A percentile compares a stretch with the other conserved stretches of the same genome.
Conservation (phyloP, 2,113 vertebrate genomes). For the Esox niger region DNA sequence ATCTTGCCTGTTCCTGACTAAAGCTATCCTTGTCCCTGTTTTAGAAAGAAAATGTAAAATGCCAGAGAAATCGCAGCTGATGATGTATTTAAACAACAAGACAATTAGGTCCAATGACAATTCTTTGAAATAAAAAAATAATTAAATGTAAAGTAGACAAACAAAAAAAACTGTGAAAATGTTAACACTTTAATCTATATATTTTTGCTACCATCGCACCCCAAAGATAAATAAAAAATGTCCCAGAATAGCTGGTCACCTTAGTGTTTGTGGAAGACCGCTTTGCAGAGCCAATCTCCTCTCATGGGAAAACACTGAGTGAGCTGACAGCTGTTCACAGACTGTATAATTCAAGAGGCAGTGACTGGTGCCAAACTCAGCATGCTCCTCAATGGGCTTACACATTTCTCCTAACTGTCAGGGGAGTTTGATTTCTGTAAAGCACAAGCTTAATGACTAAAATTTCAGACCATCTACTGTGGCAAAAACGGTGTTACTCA, state of each 20-base stretch:
- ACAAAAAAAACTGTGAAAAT: no score
- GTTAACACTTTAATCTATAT: no score
- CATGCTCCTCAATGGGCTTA: constrained; percentile 12
- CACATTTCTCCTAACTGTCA: constrained; percentile 4
- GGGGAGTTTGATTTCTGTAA: constrained; percentile 2
- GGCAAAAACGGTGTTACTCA: neutral
- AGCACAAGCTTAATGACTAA: constrained; percentile 2
- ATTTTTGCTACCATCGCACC: no score
- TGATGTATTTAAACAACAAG: no score
- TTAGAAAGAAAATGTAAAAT: no score
- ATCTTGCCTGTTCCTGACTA: neutral
- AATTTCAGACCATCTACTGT: neutral
- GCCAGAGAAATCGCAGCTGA: no score
- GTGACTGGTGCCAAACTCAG: constrained; percentile 1
- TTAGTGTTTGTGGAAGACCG: neutral
- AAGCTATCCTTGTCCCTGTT: neutral
- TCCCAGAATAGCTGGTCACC: no score
- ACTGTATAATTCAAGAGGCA: constrained; percentile 19
- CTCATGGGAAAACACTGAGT: neutral
- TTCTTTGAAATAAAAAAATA: no score
- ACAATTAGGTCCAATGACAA: no score
- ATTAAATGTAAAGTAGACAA: no score
- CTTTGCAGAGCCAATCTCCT: neutral
- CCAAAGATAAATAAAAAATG: no score
- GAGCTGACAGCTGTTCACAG: constrained; percentile 10